Evolutionary conservation across 2,888 invertebrate species (phyloP).

Genomic region (Megamerina dolium): DNA sequence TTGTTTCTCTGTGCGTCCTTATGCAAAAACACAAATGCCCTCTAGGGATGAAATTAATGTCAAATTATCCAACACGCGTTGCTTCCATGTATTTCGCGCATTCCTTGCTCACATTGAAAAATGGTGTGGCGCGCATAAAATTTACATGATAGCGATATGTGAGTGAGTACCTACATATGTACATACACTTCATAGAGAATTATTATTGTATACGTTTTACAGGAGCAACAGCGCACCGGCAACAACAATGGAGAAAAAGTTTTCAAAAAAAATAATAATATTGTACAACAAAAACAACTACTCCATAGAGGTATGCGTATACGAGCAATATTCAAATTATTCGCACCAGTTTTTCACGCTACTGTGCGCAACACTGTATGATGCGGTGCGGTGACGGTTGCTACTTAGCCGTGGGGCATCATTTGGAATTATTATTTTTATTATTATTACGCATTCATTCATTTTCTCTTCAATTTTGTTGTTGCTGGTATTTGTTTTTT

Average conservation of each 20-base stretch:
- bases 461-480: background rate
- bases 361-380: too few relatives aligned
- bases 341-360: too few relatives aligned
- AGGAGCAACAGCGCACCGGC: too few relatives aligned
- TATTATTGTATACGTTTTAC: too few relatives aligned
- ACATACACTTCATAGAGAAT: too few relatives aligned
- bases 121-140: background rate
- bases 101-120: background rate
- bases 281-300: too few relatives aligned
- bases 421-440: background rate
- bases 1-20: background rate
- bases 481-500: background rate
- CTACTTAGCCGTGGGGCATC: conserved; percentile 10
- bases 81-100: conserved; percentile 39
- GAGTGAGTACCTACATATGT: background rate
- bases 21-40: conserved; percentile 27
- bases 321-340: background rate
- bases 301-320: too few relatives aligned
- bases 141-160: background rate
- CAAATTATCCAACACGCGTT: conserved; percentile 43
- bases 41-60: conserved; percentile 40
- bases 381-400: too few relatives aligned
- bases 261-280: too few relatives aligned
- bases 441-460: background rate
- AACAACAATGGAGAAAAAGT: background rate